Conservation (phyloP, 2,113 vertebrate genomes). For the Atrichornis clamosus region DNA sequence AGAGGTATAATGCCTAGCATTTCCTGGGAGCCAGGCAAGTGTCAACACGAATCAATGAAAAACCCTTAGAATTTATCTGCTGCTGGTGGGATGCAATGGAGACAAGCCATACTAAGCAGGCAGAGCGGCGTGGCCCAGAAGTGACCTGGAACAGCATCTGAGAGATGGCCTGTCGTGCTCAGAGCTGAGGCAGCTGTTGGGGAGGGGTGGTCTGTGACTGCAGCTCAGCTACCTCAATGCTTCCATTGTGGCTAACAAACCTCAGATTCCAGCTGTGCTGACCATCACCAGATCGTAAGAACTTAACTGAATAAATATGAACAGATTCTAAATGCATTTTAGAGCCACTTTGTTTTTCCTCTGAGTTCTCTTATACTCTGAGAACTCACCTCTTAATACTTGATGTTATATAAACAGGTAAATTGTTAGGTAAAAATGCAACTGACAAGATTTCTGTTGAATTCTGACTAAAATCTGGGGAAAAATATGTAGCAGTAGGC, state of each 20-base stretch:
- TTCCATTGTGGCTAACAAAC: rapidly evolving
- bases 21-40: background rate
- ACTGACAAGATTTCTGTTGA: background rate
- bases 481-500: background rate
- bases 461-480: background rate
- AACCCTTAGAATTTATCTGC: background rate
- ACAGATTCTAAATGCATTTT: background rate
- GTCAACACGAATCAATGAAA: background rate
- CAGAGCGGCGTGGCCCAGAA: background rate
- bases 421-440: background rate
- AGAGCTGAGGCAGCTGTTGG: background rate
- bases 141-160: background rate
- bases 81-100: background rate
- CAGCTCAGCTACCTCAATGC: background rate
- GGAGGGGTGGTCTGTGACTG: background rate
- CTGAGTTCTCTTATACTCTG: background rate
- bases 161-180: background rate
- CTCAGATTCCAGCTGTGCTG: background rate
- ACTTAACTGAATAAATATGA: background rate
- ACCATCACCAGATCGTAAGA: background rate
- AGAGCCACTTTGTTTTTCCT: background rate
- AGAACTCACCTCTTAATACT: background rate
- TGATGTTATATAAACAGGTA: background rate
- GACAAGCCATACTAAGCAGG: background rate
- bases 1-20: background rate